Base-by-base conservation (phyloP, 2,113 vertebrate species). In the Xiphias gladius region DNA sequence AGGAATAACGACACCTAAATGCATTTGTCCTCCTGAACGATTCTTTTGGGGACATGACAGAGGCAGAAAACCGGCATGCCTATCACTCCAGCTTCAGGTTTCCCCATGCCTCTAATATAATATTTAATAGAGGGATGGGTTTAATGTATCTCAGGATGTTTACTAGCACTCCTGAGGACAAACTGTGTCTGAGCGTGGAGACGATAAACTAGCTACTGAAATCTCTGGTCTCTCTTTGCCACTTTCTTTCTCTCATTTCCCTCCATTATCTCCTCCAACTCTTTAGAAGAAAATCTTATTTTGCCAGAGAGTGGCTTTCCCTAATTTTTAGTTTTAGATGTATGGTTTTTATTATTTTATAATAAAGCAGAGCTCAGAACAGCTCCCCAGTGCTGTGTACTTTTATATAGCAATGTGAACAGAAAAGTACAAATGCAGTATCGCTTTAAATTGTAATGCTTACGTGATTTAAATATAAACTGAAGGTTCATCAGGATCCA, bases 111-210 rank as follows among this genome's bases (percentile, higher is more conserved):
- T 46, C 64, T 43, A 52, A 81, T 85, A 64, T 71, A 84, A 82
- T 86, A 84, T 91, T 86, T 73, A 87, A 73, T 52, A 82, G 84
- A 72, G 32, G 20, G 82, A 76, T 69, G 76, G 62, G 66, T 85
- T 84, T 71, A 84, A 91, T 87, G 76, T 58, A 66, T 63, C 55
- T 84, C 57, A 64, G 81, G 48, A 69, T 10, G 71, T 65, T 78
- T 76, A 26, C 74, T 35, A 70, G 62, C 24, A 50, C 80, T 84
- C 67, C 8, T 61, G 70, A 86, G 82, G 87, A 41, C 43, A 84
- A 76, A 72, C 50, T 74, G 63, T 72, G 55, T 55, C 30, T 28
- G 17, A 84, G 65, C 22, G 8, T 7, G 5, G 83, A 71, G 20
- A 79, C 24, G 70, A 88, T 73, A 85, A 86, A 79, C 69, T 41